These are phyloP conservation scores for Phylloscopus trochiloides DNA, from an alignment of 2,113 vertebrate species.

Conservation along the genomic window DNA sequence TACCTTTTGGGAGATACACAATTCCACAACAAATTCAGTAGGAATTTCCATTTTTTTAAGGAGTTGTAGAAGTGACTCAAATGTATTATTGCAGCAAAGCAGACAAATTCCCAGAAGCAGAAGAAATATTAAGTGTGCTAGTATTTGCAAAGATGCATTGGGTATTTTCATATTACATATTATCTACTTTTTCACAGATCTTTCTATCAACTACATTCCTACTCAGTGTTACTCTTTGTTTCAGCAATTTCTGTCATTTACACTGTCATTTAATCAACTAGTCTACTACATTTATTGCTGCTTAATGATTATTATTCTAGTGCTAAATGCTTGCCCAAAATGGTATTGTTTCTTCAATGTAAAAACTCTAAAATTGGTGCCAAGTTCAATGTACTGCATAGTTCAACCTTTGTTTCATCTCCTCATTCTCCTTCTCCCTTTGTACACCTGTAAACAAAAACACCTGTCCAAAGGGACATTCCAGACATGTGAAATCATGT, in stretches of 20 bases:
- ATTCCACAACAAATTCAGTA: rapidly evolving
- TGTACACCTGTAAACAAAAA: neutral
- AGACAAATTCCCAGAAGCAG: neutral
- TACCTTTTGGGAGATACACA: neutral
- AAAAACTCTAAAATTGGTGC: neutral
- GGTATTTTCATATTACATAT: neutral
- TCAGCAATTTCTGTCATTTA: neutral
- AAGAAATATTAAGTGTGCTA: neutral
- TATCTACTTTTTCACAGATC: neutral
- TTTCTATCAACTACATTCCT: neutral
- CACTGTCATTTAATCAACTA: neutral
- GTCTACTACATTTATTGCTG: neutral
- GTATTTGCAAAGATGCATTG: neutral
- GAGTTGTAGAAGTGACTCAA: neutral
- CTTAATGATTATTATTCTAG: neutral
- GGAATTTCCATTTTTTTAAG: neutral
- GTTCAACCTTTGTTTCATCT: neutral
- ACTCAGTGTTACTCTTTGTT: neutral
- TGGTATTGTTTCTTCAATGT: neutral
- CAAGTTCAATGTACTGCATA: neutral
- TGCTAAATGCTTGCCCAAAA: neutral
- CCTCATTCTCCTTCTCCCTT: neutral
- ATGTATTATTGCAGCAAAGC: neutral
- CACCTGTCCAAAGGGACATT: neutral
- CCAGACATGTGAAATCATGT: neutral